Percentiles rank a stretch among this genome's conserved stretches.
Conservation (phyloP, 2,888 invertebrate genomes). For the Sesamia inferens region DNA sequence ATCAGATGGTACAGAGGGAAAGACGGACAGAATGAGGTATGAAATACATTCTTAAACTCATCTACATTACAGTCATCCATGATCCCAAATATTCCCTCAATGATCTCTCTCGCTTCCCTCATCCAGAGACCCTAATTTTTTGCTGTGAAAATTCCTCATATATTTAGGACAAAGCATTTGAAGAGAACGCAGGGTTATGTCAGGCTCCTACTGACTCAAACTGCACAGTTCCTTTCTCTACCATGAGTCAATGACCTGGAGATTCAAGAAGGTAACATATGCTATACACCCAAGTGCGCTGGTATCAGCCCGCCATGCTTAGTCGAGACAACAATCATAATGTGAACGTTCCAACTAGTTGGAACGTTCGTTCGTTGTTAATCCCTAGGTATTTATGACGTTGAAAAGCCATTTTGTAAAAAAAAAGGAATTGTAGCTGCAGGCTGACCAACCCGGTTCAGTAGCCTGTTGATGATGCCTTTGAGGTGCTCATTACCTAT, state of each 20-base stretch:
- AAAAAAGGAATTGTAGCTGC: neutral
- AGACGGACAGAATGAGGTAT: conserved; percentile 63
- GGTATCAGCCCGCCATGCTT: neutral
- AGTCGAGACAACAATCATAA: neutral
- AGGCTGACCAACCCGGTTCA: neutral
- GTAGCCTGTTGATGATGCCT: neutral
- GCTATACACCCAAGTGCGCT: neutral
- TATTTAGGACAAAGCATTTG: neutral
- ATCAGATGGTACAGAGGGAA: conserved; percentile 78
- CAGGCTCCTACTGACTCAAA: neutral
- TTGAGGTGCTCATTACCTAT: neutral
- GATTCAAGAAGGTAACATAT: neutral
- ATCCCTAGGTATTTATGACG: too few relatives aligned
- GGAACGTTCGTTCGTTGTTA: too few relatives aligned
- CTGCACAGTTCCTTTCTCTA: neutral
- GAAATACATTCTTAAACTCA: neutral
- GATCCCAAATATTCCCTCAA: too few relatives aligned
- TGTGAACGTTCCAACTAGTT: neutral
- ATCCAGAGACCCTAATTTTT: neutral
- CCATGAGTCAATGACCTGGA: neutral
- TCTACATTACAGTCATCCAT: neutral
- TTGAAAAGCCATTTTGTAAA: neutral
- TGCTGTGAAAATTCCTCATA: neutral
- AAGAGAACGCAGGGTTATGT: neutral
- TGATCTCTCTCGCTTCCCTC: neutral